Percentiles rank a stretch among this genome's conserved stretches.
phyloP scores from a whole-genome alignment of 2,888 invertebrate genomes.

The Seira ritae region DNA sequence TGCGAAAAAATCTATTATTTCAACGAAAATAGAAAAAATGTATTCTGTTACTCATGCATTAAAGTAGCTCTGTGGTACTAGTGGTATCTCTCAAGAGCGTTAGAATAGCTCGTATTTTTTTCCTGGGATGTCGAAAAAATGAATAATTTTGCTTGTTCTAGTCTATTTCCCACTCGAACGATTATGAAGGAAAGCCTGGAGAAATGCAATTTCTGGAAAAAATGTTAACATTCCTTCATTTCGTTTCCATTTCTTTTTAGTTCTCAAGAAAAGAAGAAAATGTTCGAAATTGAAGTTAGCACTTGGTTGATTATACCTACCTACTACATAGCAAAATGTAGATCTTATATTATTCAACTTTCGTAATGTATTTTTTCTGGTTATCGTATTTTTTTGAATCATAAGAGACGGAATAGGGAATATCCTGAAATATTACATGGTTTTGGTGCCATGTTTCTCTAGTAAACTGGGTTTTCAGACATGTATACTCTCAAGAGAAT shows the following conservation, averaged over 20 bases:
- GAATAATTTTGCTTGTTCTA: constrained; percentile 11
- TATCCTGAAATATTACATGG: constrained; percentile 1
- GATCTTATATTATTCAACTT: constrained; percentile 1
- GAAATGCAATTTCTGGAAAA: constrained; percentile 2
- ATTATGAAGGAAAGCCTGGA: constrained; percentile 11
- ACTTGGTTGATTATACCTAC: constrained; percentile 1
- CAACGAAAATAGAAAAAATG: neutral
- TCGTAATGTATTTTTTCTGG: neutral
- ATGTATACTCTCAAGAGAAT: constrained; percentile 58
- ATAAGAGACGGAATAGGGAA: neutral
- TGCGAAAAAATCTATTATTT: neutral
- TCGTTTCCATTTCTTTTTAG: constrained; percentile 6
- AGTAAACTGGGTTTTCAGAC: constrained; percentile 4
- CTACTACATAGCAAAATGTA: constrained; percentile 1
- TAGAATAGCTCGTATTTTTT: neutral
- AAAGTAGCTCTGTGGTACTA: neutral
- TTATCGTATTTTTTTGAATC: neutral
- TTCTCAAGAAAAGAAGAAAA: neutral
- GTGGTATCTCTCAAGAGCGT: neutral
- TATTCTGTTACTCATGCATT: constrained; percentile 2
- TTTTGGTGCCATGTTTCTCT: neutral
- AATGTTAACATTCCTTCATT: constrained; percentile 7
- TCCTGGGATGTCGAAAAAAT: neutral
- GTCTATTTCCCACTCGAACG: constrained; percentile 8
- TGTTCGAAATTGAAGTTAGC: constrained; percentile 7